These are phyloP conservation scores for Halisarca cf. caerulea DNA, from an alignment of 37 sponge, comb jelly and placozoan species.

Conservation along the genomic window DNA sequence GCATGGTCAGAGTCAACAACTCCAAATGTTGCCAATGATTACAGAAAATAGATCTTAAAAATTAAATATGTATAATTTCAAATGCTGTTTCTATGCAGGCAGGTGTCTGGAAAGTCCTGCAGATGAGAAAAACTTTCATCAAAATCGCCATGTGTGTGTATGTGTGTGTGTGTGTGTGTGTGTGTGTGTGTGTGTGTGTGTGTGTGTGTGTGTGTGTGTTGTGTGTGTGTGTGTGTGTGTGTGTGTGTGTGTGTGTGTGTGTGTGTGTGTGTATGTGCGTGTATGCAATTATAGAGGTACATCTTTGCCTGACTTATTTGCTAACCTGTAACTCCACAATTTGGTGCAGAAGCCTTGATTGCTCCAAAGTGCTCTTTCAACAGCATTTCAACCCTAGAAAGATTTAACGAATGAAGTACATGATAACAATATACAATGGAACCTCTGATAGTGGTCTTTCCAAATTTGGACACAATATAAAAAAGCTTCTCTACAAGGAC, in stretches of 20 bases:
- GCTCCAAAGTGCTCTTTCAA: not conserved
- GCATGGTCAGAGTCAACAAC: too few species aligned
- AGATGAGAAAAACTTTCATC: not conserved
- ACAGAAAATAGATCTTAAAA: too few species aligned
- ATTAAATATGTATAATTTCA: too few species aligned
- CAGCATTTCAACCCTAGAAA: not conserved
- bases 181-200: constrained; percentile 25
- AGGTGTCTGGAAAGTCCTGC: not conserved
- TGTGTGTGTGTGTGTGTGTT: constrained; percentile 2
- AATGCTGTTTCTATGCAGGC: not conserved
- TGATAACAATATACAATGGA: too few species aligned
- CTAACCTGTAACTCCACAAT: constrained; percentile 9
- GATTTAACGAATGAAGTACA: not conserved
- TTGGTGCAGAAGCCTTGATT: not conserved
- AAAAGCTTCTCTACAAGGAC: too few species aligned
- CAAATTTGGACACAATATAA: too few species aligned
- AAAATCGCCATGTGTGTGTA: not conserved
- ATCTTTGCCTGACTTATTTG: too few species aligned
- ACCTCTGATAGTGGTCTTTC: too few species aligned
- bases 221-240: not conserved
- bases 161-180: constrained; percentile 33
- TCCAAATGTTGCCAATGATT: too few species aligned
- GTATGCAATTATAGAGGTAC: too few species aligned
- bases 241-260: not conserved
- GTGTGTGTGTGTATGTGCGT: not conserved